A percentile compares a stretch with the other conserved stretches of the same genome.
phyloP scores from a whole-genome alignment of 1,140 invertebrate genomes.

The Harpegnathos saltator region DNA sequence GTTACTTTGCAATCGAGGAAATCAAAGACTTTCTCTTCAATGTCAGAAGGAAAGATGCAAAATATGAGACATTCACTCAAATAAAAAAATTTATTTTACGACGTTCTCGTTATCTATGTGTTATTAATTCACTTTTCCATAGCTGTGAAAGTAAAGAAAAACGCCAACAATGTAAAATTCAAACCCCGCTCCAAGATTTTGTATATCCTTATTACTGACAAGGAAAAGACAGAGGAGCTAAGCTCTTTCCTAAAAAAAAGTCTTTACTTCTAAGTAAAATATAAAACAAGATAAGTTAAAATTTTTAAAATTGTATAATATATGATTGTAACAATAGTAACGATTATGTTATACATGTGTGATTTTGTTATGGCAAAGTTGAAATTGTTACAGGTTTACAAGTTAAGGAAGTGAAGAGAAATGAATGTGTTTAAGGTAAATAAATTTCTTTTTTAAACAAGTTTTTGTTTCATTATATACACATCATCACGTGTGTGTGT shows the following conservation, averaged over 20 bases:
- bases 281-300: neutral
- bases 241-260: too few relatives aligned
- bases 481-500: too few relatives aligned
- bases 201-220: conserved; percentile 98
- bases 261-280: conserved; percentile 91
- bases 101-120: neutral
- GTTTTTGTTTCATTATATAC: conserved; percentile 24
- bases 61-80: conserved; percentile 90
- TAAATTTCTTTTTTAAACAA: conserved; percentile 69
- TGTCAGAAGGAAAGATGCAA: conserved; percentile 99
- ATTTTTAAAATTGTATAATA: too few relatives aligned
- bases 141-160: conserved; percentile 96
- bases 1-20: conserved; percentile 99
- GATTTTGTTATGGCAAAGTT: neutral
- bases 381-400: conserved; percentile 90
- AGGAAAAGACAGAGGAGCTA: conserved; percentile 99
- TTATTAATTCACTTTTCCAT: conserved; percentile 67
- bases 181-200: conserved; percentile 98
- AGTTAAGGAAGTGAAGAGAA: conserved; percentile 92
- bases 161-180: conserved; percentile 97
- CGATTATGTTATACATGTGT: neutral
- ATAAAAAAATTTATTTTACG: neutral
- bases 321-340: too few relatives aligned
- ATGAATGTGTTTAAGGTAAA: conserved; percentile 80
- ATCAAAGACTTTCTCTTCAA: conserved; percentile 99